phyloP scores from a whole-genome alignment of 1,140 invertebrate species.

The Drosophila pandora region DNA sequence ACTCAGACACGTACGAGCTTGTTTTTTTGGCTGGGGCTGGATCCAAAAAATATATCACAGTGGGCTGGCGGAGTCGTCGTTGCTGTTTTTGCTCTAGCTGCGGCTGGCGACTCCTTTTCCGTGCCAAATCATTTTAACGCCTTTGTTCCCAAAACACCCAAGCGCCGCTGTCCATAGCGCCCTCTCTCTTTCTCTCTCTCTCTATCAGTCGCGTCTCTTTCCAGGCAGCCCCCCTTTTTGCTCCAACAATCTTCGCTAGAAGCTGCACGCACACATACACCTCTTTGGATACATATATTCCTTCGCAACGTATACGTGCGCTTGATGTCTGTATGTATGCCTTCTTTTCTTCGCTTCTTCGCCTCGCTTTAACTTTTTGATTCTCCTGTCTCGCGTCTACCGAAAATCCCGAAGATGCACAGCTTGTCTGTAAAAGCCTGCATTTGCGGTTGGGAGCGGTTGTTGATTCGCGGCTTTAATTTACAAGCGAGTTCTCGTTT shows the following conservation, averaged over 20 bases:
- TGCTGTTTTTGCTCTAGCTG: slow-evolving; percentile 48
- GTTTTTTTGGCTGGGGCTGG: slow-evolving; percentile 22
- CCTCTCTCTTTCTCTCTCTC: slow-evolving; percentile 10
- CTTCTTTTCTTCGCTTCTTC: slow-evolving; percentile 55
- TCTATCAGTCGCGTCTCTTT: slow-evolving; percentile 10
- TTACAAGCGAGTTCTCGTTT: slow-evolving; percentile 8
- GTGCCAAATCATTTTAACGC: slow-evolving; percentile 66
- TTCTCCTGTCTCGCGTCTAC: slow-evolving; percentile 19
- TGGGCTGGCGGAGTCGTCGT: slow-evolving; percentile 50
- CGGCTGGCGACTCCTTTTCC: slow-evolving; percentile 23
- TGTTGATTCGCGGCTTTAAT: slow-evolving; percentile 16
- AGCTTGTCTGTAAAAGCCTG: neutral
- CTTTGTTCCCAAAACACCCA: slow-evolving; percentile 61
- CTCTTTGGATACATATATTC: slow-evolving; percentile 70
- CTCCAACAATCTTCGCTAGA: slow-evolving; percentile 48
- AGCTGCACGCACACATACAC: slow-evolving; percentile 49
- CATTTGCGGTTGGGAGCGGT: neutral
- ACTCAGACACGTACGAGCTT: slow-evolving; percentile 22
- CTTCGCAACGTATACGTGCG: slow-evolving; percentile 58
- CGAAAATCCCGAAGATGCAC: slow-evolving; percentile 1
- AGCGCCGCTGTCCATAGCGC: slow-evolving; percentile 47
- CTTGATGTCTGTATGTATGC: slow-evolving; percentile 64
- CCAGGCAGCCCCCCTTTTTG: slow-evolving; percentile 9
- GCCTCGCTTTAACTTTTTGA: slow-evolving; percentile 30
- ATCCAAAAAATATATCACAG: slow-evolving; percentile 70